A percentile compares a stretch with the other conserved stretches of the same genome.
phyloP scores from a whole-genome alignment of 1,140 invertebrate genomes.

The Tachypleus tridentatus region DNA sequence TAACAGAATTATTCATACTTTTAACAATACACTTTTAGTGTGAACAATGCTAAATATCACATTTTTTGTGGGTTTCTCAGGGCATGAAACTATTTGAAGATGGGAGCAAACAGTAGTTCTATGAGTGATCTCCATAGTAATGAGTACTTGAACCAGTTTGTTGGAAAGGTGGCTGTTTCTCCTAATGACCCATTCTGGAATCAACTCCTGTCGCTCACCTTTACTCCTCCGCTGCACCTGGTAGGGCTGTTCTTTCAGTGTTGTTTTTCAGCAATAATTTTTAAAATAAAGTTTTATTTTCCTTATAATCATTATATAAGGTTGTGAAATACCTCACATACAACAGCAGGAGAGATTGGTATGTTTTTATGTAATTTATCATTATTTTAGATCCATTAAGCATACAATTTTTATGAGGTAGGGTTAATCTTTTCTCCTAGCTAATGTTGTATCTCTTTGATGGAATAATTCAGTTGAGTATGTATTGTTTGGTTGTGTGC shows the following conservation, averaged over 20 bases:
- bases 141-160: conserved; percentile 62
- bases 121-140: conserved; percentile 69
- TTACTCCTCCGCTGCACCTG: conserved; percentile 58
- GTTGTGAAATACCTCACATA: too few species aligned
- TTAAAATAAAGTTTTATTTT: conserved; percentile 2
- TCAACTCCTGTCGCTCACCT: conserved; percentile 78
- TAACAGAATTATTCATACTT: too few species aligned
- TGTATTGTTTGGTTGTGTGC: too few species aligned
- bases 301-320: conserved; percentile 1
- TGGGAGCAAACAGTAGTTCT: conserved; percentile 75
- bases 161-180: conserved; percentile 61
- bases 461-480: too few species aligned
- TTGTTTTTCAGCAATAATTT: conserved; percentile 1
- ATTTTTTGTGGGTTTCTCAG: too few species aligned
- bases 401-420: too few species aligned
- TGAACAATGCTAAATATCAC: too few species aligned
- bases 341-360: conserved; percentile 20
- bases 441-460: too few species aligned
- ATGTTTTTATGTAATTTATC: conserved; percentile 17
- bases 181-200: conserved; percentile 90
- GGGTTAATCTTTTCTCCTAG: too few species aligned
- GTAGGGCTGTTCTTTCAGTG: conserved; percentile 34
- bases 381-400: too few species aligned
- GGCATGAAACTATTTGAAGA: conserved; percentile 31
- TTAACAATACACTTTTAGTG: too few species aligned